Percentiles rank a stretch among this genome's conserved stretches.
Conservation (phyloP, 2,113 vertebrate species). For the Campylomormyrus numenius region DNA sequence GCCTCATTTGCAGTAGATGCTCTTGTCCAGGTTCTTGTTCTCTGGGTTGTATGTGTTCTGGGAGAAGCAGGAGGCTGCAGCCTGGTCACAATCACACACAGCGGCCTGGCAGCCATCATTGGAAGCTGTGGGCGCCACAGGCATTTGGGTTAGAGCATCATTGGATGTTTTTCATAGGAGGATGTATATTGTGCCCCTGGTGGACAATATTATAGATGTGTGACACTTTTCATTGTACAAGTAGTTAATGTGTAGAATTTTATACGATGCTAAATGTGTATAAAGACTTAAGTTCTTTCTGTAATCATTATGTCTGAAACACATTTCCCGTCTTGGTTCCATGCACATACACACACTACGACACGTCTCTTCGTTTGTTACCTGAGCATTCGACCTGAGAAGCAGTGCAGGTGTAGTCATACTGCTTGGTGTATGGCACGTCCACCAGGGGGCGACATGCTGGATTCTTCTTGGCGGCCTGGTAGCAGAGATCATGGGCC, state of each 20-base stretch:
- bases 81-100: constrained; percentile 75
- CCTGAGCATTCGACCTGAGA: constrained; percentile 62
- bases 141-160: neutral
- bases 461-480: constrained; percentile 31
- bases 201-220: neutral
- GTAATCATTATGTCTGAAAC: neutral
- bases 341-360: neutral
- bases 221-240: neutral
- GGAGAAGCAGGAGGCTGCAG: constrained; percentile 71
- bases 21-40: constrained; percentile 48
- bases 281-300: neutral
- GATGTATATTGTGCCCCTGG: neutral
- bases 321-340: neutral
- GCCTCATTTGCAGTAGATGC: constrained; percentile 16
- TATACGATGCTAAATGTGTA: neutral
- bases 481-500: constrained; percentile 41
- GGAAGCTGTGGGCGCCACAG: constrained; percentile 46
- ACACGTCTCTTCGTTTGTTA: constrained; percentile 38
- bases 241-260: neutral
- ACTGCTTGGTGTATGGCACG: constrained; percentile 66
- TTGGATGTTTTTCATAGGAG: constrained; percentile 42
- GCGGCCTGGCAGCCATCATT: constrained; percentile 65
- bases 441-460: constrained; percentile 52
- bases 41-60: constrained; percentile 49
- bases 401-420: constrained; percentile 53